Base-by-base conservation (phyloP, 2,797 vertebrate species). In the Masticophis lateralis region DNA sequence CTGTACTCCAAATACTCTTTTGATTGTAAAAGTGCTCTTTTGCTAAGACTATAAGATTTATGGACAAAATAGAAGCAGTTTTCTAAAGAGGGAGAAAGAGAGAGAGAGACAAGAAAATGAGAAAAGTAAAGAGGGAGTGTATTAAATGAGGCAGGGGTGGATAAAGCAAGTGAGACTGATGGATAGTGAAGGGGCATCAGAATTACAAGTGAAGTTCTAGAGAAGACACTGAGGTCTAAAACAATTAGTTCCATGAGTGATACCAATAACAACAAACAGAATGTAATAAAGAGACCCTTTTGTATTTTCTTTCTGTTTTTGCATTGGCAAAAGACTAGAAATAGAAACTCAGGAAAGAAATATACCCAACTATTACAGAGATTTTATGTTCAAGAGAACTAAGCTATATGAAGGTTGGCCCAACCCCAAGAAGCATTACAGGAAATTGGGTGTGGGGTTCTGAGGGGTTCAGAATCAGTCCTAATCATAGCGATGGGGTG, bases 331-430 rank as follows among this genome's bases (percentile, higher is more conserved):
- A 91, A 55, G 61, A 27, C 10, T 83, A 83, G 74, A 47, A 28
- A 3, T 60, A 32, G 37, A 0, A 87, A 0, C 0, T 92, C 95
- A 96, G 96, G 96, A 97, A 96, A 95, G 96, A 97, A 95, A 94
- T 0, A 4, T 88, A 95, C 90, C 93, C 94, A 96, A 94, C 94
- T 96, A 91, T 93, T 94, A 66, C 86, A 91, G 91, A 95, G 95
- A 96, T 95, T 74, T 27, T 51, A 55, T 18, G 8, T 32, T n/a
- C 43, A 55, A 14, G 43, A 89, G 56, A 83, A 27, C 63, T 9
- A 51, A 60, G 43, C 27, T 60, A 12, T 28, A 69, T 3, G 28
- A n/a, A 25, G 47, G n/a, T 25, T 56, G 28, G 28, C n/a, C n/a
- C 20, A 63, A 14, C 51, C n/a, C 20, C 32, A 59, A 59, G 18